Percentiles rank a stretch among this genome's conserved stretches.
phyloP scores from a whole-genome alignment of 2,113 vertebrate species.

The Ophthalmolycus amberensis region DNA sequence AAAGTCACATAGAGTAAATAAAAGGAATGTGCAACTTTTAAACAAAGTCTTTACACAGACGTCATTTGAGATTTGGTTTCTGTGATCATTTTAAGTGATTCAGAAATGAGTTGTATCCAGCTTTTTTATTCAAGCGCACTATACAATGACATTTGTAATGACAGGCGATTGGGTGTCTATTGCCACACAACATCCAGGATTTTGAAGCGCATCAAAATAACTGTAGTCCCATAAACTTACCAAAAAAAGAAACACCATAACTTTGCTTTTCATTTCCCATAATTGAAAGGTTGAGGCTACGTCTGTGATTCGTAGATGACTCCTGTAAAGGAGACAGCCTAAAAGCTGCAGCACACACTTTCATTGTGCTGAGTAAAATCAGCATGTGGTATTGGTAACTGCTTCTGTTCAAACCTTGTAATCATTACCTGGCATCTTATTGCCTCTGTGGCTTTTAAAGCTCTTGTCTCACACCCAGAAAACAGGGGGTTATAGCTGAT shows the following conservation, averaged over 20 bases:
- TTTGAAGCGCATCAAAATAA: slow-evolving; percentile 1
- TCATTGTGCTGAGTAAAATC: slow-evolving; percentile 71
- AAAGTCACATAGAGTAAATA: slow-evolving; percentile 28
- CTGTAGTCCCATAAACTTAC: background rate
- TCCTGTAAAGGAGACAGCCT: slow-evolving; percentile 39
- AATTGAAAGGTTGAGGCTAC: slow-evolving; percentile 20
- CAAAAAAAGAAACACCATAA: background rate
- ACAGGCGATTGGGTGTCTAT: background rate
- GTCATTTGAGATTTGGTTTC: slow-evolving; percentile 26
- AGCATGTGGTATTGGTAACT: slow-evolving; percentile 80
- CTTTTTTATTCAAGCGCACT: background rate
- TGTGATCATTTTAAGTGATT: slow-evolving; percentile 20
- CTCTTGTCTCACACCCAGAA: slow-evolving; percentile 77
- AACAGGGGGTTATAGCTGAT: slow-evolving; percentile 83
- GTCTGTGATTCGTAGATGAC: slow-evolving; percentile 41
- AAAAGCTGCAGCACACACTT: slow-evolving; percentile 47
- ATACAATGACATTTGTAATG: background rate
- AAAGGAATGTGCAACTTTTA: slow-evolving; percentile 48
- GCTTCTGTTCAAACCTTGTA: slow-evolving; percentile 82
- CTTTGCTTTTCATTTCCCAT: slow-evolving; percentile 13
- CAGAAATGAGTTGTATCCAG: background rate
- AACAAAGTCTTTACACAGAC: slow-evolving; percentile 45
- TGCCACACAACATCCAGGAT: background rate
- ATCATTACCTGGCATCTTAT: slow-evolving; percentile 85
- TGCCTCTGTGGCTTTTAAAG: slow-evolving; percentile 82